Conservation (phyloP, 2,888 invertebrate genomes). For the Dolichomitus sp. region DNA sequence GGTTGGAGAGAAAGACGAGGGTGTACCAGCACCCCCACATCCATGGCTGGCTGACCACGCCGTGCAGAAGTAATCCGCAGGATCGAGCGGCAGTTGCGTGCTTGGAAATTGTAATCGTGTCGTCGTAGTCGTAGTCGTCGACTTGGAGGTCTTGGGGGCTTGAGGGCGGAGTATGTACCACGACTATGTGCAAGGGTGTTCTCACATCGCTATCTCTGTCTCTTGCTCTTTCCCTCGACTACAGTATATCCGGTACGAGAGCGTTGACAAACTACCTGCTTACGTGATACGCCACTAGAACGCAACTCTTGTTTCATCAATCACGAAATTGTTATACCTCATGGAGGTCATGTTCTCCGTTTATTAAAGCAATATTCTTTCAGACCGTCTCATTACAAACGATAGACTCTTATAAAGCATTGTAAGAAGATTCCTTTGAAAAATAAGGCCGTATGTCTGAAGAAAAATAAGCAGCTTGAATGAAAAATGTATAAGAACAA, state of each 20-base stretch:
- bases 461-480: not conserved
- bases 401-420: not conserved
- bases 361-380: conserved; percentile 9
- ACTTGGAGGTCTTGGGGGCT: conserved; percentile 47
- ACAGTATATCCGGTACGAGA: conserved; percentile 53
- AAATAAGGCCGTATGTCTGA: not conserved
- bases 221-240: not conserved
- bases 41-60: conserved; percentile 75
- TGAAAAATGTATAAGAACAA: not conserved
- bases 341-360: not conserved
- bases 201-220: conserved; percentile 41
- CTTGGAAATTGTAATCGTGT: conserved; percentile 76
- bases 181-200: conserved; percentile 52
- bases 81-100: conserved; percentile 75
- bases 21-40: conserved; percentile 61
- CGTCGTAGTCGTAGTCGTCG: conserved; percentile 53
- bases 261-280: conserved; percentile 62
- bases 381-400: not conserved
- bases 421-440: not conserved
- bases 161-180: conserved; percentile 27
- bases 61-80: conserved; percentile 74
- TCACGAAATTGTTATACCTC: conserved; percentile 38
- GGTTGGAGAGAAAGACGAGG: conserved; percentile 13
- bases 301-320: conserved; percentile 47
- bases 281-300: conserved; percentile 36